Percentiles rank a stretch among this genome's conserved stretches.
Evolutionary conservation across 2,888 invertebrate genomes (phyloP).

Genomic region (Trachelus stipa): DNA sequence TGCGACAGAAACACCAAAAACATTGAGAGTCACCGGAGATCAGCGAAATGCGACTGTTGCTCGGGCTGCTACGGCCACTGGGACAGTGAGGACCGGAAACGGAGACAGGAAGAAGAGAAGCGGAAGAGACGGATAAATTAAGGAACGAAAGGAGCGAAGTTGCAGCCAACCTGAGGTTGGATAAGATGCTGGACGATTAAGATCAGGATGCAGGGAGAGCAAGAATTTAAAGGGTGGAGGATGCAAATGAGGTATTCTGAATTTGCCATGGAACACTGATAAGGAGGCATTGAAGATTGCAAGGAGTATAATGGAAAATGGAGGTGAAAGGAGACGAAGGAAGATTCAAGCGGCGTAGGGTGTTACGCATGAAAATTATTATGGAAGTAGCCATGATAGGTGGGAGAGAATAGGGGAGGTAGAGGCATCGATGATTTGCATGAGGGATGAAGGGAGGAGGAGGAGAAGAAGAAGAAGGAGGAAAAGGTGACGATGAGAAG

Average conservation of each 20-base stretch:
- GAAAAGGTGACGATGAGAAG: neutral
- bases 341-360: neutral
- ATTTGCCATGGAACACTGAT: neutral
- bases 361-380: neutral
- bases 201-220: neutral
- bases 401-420: constrained; percentile 5
- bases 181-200: neutral
- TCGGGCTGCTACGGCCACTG: neutral
- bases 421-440: neutral
- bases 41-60: neutral
- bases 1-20: constrained; percentile 1
- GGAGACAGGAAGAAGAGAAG: neutral
- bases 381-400: constrained; percentile 13
- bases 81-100: neutral
- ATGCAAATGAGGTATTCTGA: neutral
- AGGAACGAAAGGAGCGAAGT: neutral
- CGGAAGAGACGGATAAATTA: neutral
- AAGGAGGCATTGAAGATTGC: neutral
- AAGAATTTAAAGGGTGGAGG: neutral
- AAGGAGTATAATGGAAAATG: neutral
- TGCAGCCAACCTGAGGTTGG: neutral
- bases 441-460: constrained; percentile 5
- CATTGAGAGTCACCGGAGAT: neutral
- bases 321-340: neutral
- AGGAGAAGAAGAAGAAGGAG: constrained; percentile 11